Conservation (phyloP, 2,797 vertebrate genomes). For the Protosalanx chinensis region DNA sequence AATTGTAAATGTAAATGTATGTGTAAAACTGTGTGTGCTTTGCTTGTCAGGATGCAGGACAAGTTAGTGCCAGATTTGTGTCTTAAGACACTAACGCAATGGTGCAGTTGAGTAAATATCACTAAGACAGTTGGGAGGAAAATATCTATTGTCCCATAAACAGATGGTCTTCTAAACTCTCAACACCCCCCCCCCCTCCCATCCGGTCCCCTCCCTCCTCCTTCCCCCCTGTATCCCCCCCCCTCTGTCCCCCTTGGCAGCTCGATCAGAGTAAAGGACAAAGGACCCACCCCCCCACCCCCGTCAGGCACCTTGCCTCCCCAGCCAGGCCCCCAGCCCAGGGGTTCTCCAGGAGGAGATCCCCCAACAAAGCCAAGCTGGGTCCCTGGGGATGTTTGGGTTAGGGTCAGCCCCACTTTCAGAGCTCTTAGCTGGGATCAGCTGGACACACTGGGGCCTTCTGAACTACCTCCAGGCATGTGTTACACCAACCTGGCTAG, state of each 20-base stretch:
- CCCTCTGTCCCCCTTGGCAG: slow-evolving; percentile 28
- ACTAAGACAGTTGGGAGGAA: slow-evolving; percentile 21
- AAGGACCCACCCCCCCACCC: slow-evolving; percentile 57
- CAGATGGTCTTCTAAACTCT: slow-evolving; percentile 66
- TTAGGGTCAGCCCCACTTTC: slow-evolving; percentile 13
- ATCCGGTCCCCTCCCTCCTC: slow-evolving; percentile 33
- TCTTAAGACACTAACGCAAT: slow-evolving; percentile 29
- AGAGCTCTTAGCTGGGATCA: slow-evolving; percentile 17
- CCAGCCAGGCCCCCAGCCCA: slow-evolving; percentile 33
- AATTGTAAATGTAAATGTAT: neutral
- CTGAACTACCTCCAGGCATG: neutral
- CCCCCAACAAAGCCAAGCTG: slow-evolving; percentile 71
- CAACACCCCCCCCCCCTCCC: slow-evolving; percentile 44
- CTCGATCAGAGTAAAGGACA: slow-evolving; percentile 44
- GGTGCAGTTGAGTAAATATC: slow-evolving; percentile 27
- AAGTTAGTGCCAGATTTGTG: slow-evolving; percentile 10
- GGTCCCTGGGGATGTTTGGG: slow-evolving; percentile 47
- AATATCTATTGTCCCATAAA: slow-evolving; percentile 61
- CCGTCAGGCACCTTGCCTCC: neutral
- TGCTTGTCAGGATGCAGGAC: neutral
- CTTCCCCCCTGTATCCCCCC: slow-evolving; percentile 46
- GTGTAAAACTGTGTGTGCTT: neutral
- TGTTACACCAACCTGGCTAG: neutral
- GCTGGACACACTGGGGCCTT: slow-evolving; percentile 8
- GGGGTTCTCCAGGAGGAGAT: slow-evolving; percentile 72